phyloP scores from a whole-genome alignment of 2,113 vertebrate genomes.

The Connochaetes taurinus region DNA sequence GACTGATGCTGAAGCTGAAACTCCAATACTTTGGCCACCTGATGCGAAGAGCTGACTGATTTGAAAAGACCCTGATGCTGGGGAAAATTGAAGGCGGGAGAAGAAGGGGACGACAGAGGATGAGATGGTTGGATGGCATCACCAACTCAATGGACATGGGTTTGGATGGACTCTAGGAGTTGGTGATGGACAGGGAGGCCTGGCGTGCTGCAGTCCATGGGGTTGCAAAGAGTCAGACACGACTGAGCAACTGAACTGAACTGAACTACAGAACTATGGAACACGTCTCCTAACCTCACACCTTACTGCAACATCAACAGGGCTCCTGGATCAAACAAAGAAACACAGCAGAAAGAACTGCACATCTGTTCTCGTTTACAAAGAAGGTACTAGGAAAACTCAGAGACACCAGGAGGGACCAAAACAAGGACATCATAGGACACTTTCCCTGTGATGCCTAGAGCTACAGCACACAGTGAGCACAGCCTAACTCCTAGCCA shows the following conservation, averaged over 20 bases:
- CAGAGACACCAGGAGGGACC: not conserved
- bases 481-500: not conserved
- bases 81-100: fast-evolving
- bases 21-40: not conserved
- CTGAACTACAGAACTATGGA: not conserved
- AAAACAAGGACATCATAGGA: not conserved
- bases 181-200: not conserved
- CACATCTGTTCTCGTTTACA: not conserved
- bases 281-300: not conserved
- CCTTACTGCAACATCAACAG: not conserved
- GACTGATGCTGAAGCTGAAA: not conserved
- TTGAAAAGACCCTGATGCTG: not conserved
- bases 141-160: not conserved
- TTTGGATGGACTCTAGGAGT: not conserved
- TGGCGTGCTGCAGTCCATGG: not conserved
- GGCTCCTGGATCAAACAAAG: not conserved
- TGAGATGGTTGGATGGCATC: not conserved
- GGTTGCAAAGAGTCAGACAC: not conserved
- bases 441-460: not conserved
- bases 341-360: not conserved
- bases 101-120: not conserved
- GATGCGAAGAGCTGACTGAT: not conserved
- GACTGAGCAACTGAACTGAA: not conserved
- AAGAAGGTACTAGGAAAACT: not conserved
- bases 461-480: not conserved